A percentile compares a stretch with the other conserved stretches of the same genome.
These are phyloP conservation scores for Euzetes globulus DNA, from an alignment of 2,888 invertebrate species.

Conservation along the genomic window DNA sequence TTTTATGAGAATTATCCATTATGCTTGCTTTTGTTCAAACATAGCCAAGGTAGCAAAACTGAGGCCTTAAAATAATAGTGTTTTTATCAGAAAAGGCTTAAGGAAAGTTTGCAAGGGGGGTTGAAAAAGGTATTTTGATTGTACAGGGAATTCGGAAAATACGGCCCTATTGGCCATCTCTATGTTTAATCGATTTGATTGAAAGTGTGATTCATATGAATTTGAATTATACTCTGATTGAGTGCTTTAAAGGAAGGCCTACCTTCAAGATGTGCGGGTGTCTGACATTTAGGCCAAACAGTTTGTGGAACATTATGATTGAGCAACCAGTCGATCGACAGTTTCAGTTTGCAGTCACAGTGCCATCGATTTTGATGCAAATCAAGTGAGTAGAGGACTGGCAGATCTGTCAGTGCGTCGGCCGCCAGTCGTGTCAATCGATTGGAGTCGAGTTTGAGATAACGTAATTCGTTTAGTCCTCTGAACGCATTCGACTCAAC, in stretches of 20 bases:
- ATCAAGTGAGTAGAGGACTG: slow-evolving; percentile 68
- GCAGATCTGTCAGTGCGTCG: slow-evolving; percentile 55
- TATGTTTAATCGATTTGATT: no score
- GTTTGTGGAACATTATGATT: slow-evolving; percentile 66
- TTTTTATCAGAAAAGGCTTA: no score
- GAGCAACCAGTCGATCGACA: slow-evolving; percentile 71
- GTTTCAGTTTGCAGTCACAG: slow-evolving; percentile 74
- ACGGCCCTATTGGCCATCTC: no score
- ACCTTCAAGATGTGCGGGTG: slow-evolving; percentile 51
- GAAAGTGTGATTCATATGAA: no score
- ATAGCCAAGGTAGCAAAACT: no score
- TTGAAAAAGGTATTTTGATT: no score
- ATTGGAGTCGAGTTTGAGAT: slow-evolving; percentile 72
- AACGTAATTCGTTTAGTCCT: slow-evolving; percentile 65
- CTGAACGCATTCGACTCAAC: slow-evolving; percentile 73
- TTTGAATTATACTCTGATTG: not conserved
- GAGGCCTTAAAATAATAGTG: no score
- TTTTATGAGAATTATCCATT: no score
- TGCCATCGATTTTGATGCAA: slow-evolving; percentile 80
- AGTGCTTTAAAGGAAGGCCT: not conserved
- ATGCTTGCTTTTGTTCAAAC: no score
- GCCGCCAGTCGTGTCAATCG: slow-evolving; percentile 64
- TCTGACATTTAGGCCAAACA: slow-evolving; percentile 66
- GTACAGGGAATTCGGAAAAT: no score
- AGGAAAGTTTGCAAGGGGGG: no score